Base-by-base conservation (phyloP, 2,797 vertebrate species). In the Novumbra hubbsi region DNA sequence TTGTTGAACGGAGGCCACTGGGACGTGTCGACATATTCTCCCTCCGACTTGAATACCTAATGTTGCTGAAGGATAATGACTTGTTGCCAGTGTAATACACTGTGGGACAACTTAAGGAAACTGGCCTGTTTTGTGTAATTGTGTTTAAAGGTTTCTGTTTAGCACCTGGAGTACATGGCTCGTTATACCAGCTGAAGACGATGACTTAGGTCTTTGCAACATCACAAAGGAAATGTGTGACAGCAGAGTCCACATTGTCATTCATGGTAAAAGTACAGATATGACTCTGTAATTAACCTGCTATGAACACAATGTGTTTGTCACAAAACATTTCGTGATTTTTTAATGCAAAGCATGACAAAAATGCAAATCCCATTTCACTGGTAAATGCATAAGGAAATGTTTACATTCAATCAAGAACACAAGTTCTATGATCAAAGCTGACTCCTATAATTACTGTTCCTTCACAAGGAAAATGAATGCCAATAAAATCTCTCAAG, bases 141-240 rank as follows among this genome's bases (percentile, higher is more conserved):
- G 6, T 62, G 21, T 16, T 16, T 62, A 21, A 62, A 27, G 24
- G 21, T 27, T 62, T 27, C n/a, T 24, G 24, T 12, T 21, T 24
- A 24, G 9, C 57, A 62, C 28, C 11, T 62, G 57, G 11, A 1
- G n/a, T 62, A 62, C 57, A 14, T 62, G 21, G 57, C 57, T 14
- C 57, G 27, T 21, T 62, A 27, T 62, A 14, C 24, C 24, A 11
- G 27, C 57, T 15, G 24, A 24, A 62, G 57, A 62, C 24, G 14
- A 62, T 78, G 64, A 65, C 49, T 66, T 50, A 62, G 73, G 73
- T 5, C 34, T 75, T 79, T 75, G 49, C 72, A 79, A 30, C 14
- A 79, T 78, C 78, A 77, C 83, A 74, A 71, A 78, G 74, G 74
- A 76, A 77, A 76, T 64, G 75, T 79, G 50, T 52, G 50, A 17